These are phyloP conservation scores for Metacarcinus magister DNA, from an alignment of 2,888 invertebrate species.

Conservation along the genomic window DNA sequence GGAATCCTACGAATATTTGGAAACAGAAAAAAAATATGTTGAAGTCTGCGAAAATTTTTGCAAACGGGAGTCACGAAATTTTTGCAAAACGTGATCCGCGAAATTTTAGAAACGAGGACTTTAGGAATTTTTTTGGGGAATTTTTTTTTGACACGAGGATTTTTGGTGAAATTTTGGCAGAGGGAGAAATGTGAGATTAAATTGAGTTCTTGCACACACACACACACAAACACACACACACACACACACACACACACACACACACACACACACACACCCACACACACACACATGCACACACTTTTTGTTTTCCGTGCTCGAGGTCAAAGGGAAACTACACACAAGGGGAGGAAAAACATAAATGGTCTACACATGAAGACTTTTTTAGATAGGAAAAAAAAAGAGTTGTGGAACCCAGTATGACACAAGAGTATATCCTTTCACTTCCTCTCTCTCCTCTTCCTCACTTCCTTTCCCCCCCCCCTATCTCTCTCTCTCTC, in stretches of 20 bases:
- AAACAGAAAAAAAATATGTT: neutral
- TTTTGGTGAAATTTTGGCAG: neutral
- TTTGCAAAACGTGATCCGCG: neutral
- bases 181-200: neutral
- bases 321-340: neutral
- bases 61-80: neutral
- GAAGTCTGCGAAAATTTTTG: neutral
- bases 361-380: neutral
- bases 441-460: neutral
- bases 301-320: neutral
- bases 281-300: neutral
- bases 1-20: neutral
- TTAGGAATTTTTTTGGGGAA: neutral
- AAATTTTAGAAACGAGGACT: neutral
- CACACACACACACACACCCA: slow-evolving; percentile 20
- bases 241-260: slow-evolving; percentile 9
- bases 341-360: neutral
- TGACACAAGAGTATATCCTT: neutral
- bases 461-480: neutral
- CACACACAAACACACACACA: slow-evolving; percentile 36
- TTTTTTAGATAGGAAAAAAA: neutral
- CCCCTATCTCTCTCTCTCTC: neutral
- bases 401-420: neutral
- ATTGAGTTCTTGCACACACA: neutral
- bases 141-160: neutral